These are phyloP conservation scores for Centropus unirufus DNA, from an alignment of 2,113 vertebrate species.

Conservation along the genomic window DNA sequence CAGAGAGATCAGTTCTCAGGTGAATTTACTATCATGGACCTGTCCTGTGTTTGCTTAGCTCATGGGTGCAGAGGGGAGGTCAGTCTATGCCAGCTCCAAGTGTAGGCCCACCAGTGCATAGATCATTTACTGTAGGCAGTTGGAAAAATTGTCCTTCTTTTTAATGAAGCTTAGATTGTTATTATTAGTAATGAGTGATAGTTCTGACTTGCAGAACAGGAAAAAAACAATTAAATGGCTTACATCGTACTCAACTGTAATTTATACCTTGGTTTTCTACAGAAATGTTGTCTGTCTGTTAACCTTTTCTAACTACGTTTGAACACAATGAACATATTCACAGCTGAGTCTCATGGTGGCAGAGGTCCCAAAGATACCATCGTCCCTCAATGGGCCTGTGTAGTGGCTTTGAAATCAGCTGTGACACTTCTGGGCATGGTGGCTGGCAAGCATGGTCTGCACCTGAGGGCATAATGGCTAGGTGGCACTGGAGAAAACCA, in stretches of 20 bases:
- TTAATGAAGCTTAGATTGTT: not conserved
- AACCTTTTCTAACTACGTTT: not conserved
- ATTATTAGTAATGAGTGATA: not conserved
- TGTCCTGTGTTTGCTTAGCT: rapidly evolving
- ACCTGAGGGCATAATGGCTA: not conserved
- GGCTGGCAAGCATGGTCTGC: not conserved
- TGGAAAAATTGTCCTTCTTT: not conserved
- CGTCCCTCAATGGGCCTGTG: not conserved
- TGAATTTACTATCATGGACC: not conserved
- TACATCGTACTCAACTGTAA: rapidly evolving
- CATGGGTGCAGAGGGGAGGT: not conserved
- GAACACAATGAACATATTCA: not conserved
- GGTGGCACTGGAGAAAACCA: not conserved
- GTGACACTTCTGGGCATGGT: not conserved
- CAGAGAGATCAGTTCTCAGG: not conserved
- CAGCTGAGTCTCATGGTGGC: not conserved
- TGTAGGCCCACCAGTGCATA: rapidly evolving
- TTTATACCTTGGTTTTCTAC: not conserved
- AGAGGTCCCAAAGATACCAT: not conserved
- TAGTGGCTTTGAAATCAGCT: not conserved
- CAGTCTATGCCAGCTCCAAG: not conserved
- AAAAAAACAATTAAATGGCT: not conserved
- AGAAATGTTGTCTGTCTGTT: not conserved
- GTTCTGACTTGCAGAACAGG: not conserved
- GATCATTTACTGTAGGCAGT: not conserved